A percentile compares a stretch with the other conserved stretches of the same genome.
Conservation (phyloP, 2,888 invertebrate species). For the Melinaea marsaeus region DNA sequence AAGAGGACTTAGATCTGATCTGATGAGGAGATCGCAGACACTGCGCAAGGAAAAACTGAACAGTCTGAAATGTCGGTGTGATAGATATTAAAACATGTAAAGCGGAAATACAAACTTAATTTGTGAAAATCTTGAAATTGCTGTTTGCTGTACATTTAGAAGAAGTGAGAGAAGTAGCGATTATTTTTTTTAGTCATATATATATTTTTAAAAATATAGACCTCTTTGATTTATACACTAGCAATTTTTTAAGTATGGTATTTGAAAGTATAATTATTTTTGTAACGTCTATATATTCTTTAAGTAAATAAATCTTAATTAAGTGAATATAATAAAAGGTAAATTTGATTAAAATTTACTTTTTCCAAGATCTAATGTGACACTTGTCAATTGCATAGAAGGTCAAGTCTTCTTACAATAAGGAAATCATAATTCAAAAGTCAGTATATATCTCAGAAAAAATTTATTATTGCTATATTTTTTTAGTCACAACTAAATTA, state of each 20-base stretch:
- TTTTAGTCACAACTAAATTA: too few relatives aligned
- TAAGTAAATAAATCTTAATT: background rate
- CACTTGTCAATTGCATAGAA: too few relatives aligned
- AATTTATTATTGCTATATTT: too few relatives aligned
- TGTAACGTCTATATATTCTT: background rate
- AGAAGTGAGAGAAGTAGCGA: conserved; percentile 54
- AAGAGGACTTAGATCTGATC: conserved; percentile 49
- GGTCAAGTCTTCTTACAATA: too few relatives aligned
- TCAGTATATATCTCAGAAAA: too few relatives aligned
- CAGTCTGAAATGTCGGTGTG: conserved; percentile 37
- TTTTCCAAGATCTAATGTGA: too few relatives aligned
- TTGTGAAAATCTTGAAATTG: conserved; percentile 39
- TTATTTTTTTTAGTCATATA: background rate
- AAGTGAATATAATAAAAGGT: background rate
- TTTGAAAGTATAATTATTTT: background rate
- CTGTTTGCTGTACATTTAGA: conserved; percentile 64
- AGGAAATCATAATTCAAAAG: too few relatives aligned
- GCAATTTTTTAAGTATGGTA: background rate
- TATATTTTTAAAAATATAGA: conserved; percentile 5
- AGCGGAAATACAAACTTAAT: conserved; percentile 60
- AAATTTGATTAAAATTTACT: background rate
- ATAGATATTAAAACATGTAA: conserved; percentile 43
- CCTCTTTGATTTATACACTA: background rate
- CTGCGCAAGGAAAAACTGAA: conserved; percentile 60
- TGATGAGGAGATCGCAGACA: conserved; percentile 56